Base-by-base conservation (phyloP, 2,888 invertebrate species). In the Anthophora plumipes region DNA sequence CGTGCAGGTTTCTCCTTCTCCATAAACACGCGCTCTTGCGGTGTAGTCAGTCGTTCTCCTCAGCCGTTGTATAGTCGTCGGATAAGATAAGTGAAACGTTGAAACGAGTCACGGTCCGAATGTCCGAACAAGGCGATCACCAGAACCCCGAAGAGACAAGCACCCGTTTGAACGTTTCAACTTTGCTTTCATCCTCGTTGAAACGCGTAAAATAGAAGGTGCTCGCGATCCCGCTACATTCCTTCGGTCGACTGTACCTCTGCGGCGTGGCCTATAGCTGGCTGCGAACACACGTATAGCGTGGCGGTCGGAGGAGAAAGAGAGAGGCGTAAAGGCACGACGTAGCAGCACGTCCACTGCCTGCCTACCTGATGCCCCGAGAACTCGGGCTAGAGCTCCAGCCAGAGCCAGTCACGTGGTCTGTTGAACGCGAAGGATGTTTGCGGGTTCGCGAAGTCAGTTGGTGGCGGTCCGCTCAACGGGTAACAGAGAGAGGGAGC, bases 381-480 rank as follows among this genome's bases (percentile, higher is more conserved):
- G 85, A 89, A 86, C 88, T 82, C 83, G 84, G 77, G 85, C 84
- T 78, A 54, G 84, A 86, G 85, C 85, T 83, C 73, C 60, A 78
- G 43, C 77, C 31, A 31, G 31, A 31, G 31, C 31, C 76, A 91
- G 92, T 93, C 93, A 93, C 93, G 93, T 93, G 93, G 92, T 89
- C 80, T 77, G 82, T 77, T 87, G 85, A 90, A 87, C 84, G 83
- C 91, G 87, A 91, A 92, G 91, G 92, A 92, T 92, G 91, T 90
- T 91, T 90, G 91, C 85, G 89, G 89, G 90, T 91, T 89, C 89
- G 88, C 85, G 74, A 83, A 90, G 90, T 90, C 91, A 92, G 92
- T 92, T 85, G 83, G 90, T 86, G 85, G 88, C 90, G 88, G 88
- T 88, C 88, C 84, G 89, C 89, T 89, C 83, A 73, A 54, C 85